Evolutionary conservation across 2,113 vertebrate genomes (phyloP).

Genomic region (Pseudois nayaur): DNA sequence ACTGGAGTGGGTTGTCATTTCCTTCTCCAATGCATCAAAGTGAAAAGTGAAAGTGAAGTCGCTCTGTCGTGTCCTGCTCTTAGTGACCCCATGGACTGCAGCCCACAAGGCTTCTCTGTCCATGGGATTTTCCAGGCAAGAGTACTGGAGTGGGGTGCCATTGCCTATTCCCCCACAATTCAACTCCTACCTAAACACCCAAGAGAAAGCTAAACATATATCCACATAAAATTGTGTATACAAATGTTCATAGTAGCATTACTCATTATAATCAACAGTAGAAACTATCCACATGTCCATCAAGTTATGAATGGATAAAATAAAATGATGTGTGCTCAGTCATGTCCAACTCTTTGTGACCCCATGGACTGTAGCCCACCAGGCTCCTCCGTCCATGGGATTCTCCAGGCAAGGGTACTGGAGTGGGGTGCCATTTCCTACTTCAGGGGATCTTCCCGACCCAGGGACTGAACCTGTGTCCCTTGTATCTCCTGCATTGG

Average conservation of each 20-base stretch:
- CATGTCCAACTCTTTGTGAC: background rate
- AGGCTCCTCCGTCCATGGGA: background rate
- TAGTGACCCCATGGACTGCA: too few relatives aligned
- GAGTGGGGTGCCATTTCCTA: background rate
- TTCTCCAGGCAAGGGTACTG: background rate
- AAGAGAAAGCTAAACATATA: slow-evolving; percentile 19
- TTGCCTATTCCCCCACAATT: background rate
- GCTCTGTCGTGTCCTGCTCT: too few relatives aligned
- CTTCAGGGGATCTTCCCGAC: background rate
- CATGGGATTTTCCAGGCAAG: too few relatives aligned
- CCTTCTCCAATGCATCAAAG: too few relatives aligned
- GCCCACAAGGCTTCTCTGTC: too few relatives aligned
- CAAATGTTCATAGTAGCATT: background rate
- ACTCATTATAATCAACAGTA: background rate
- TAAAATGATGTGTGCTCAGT: background rate
- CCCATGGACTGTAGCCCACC: background rate
- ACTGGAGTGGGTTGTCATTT: too few relatives aligned
- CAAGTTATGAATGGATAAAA: background rate
- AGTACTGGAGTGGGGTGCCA: too few relatives aligned
- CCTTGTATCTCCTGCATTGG: background rate
- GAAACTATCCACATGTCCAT: background rate
- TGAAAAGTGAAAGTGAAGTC: too few relatives aligned
- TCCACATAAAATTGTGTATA: background rate
- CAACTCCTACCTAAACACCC: background rate
- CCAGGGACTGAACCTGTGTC: background rate